Conservation (phyloP, 2,888 invertebrate genomes). For the Autographa gamma region DNA sequence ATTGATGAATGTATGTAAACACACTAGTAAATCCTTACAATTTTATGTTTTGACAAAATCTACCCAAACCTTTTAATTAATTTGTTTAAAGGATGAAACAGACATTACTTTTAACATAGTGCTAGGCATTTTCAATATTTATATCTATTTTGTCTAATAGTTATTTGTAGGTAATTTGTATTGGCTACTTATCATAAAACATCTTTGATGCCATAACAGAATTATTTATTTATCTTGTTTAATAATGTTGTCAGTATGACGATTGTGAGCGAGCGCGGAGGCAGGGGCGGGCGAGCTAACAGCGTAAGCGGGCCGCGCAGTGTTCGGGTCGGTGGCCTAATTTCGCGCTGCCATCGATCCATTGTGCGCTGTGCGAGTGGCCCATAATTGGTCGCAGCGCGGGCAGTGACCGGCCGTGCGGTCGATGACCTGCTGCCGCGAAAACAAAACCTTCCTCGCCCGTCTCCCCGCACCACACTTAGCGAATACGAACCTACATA, state of each 20-base stretch:
- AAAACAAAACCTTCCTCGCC: slow-evolving; percentile 85
- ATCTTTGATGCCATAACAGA: neutral
- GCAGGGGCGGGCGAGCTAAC: slow-evolving; percentile 64
- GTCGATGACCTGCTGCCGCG: slow-evolving; percentile 83
- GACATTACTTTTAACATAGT: neutral
- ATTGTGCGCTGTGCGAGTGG: slow-evolving; percentile 89
- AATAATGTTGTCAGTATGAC: slow-evolving; percentile 5
- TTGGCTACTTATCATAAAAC: neutral
- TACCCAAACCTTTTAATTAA: neutral
- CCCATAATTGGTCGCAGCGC: slow-evolving; percentile 88
- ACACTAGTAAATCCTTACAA: neutral
- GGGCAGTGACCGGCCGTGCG: slow-evolving; percentile 87
- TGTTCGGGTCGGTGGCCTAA: slow-evolving; percentile 83
- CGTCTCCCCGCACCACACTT: slow-evolving; percentile 62
- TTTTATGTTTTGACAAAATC: neutral
- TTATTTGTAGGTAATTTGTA: neutral
- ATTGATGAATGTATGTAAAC: neutral
- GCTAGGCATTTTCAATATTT: neutral
- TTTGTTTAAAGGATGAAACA: neutral
- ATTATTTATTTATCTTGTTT: slow-evolving; percentile 14
- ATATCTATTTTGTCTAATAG: neutral
- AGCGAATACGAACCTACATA: slow-evolving; percentile 52
- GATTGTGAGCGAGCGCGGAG: slow-evolving; percentile 52
- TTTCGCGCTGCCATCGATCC: slow-evolving; percentile 88
- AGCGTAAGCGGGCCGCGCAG: slow-evolving; percentile 64